Conservation (phyloP, 1,140 invertebrate genomes). For the Meloidogyne hapla region DNA sequence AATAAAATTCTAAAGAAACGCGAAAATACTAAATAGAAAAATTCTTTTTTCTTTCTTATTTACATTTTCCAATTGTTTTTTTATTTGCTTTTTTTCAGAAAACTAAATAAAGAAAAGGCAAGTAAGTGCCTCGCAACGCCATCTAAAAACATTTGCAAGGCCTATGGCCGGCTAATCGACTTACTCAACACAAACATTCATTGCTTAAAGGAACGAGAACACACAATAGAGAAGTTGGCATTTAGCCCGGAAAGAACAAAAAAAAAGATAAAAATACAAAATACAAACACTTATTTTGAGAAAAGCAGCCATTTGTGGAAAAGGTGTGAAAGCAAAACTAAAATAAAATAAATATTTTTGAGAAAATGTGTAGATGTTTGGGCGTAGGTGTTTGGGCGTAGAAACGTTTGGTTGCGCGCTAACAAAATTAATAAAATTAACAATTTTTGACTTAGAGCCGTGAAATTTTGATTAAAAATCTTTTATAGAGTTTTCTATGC, state of each 20-base stretch:
- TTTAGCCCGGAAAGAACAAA: neutral
- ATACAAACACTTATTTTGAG: neutral
- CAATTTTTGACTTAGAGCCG: too few relatives aligned
- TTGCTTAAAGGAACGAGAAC: neutral
- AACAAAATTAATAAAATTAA: too few relatives aligned
- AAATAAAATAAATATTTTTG: too few relatives aligned
- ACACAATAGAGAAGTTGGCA: neutral
- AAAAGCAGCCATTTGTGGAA: neutral
- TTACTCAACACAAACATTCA: neutral
- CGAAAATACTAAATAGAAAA: too few relatives aligned
- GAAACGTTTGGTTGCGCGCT: too few relatives aligned
- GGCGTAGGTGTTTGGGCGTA: too few relatives aligned
- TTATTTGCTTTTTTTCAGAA: neutral
- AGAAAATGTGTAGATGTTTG: too few relatives aligned
- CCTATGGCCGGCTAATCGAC: neutral
- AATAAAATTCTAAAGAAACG: neutral
- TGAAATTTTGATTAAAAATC: too few relatives aligned
- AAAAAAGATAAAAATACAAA: neutral
- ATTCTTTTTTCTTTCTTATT: too few relatives aligned
- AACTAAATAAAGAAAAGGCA: neutral
- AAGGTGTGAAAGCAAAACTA: neutral
- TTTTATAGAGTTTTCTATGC: too few relatives aligned
- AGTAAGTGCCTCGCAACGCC: neutral
- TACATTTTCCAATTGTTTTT: slow-evolving; percentile 4
- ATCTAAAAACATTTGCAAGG: neutral